Evolutionary conservation across 2,797 vertebrate species (phyloP), one percentile per base, ranked within the genome.

Genomic region (Mormyrops boulengeri): DNA sequence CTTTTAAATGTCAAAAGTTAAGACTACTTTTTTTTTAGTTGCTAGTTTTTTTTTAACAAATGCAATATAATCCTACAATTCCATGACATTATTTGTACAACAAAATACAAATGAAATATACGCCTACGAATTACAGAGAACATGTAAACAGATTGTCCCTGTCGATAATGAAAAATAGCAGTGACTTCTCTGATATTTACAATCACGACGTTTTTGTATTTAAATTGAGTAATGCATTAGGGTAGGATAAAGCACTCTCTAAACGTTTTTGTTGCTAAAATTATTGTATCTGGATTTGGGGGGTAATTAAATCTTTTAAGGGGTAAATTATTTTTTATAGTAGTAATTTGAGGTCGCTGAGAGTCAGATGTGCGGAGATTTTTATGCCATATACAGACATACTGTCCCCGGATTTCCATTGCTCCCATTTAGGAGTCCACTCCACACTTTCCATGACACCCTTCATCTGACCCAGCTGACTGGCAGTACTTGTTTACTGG

Each of bases 401-500:
- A 84, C 88, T 38, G 91, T 95, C 95, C 95, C 82, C 30, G 2
- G 0, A 85, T 3, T 4, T 41, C 49, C 9, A 19, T 19, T 7
- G 4, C 0, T 52, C 3, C 14, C 19, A 41, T 38, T 86, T 30
- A 1, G 5, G 0, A 4, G 0, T 94, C 94, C 94, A 89, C 14
- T 91, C 95, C 96, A 92, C 7, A 92, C 93, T 93, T 97, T 96
- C 8, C 50, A 14, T 0, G 49, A 0, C 66, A 44, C 94, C 93
- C 85, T 86, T 5, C 41, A 91, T 89, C 92, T 89, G 93, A 93
- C 95, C 95, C 95, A 96, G 96, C 96, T 97, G 96, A 96, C 95
- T 96, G 95, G 94, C 96, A 95, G 95, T 93, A 94, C 95, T 97
- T 97, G 96, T 97, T 97, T 97, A 97, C 97, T 96, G 97, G 95